Evolutionary conservation across 1,140 invertebrate genomes (phyloP).

Genomic region (Brachionus rotundiformis): DNA sequence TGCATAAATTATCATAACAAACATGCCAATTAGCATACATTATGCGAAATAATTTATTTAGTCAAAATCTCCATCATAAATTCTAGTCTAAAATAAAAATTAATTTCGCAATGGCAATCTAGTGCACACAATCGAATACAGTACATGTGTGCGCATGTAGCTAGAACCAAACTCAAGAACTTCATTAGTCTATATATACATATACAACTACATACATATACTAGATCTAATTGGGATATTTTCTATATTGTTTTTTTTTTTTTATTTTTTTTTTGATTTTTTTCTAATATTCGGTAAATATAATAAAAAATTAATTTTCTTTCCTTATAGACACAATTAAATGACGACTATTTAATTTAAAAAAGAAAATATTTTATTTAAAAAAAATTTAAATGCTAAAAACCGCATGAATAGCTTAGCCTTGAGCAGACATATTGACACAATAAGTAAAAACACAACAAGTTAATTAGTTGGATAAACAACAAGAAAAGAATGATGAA

Average conservation of each 20-base stretch:
- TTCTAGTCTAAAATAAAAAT: background rate
- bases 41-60: background rate
- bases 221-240: background rate
- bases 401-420: background rate
- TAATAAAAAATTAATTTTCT: background rate
- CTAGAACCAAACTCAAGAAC: background rate
- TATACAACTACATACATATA: background rate
- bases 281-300: background rate
- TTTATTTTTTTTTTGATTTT: background rate
- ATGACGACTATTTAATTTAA: background rate
- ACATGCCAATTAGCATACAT: background rate
- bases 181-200: background rate
- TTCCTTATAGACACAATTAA: background rate
- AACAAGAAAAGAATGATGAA: slow-evolving; percentile 16
- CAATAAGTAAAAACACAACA: background rate
- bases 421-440: background rate
- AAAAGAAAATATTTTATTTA: background rate
- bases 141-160: background rate
- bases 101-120: slow-evolving; percentile 5
- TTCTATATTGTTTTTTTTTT: background rate
- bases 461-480: too few relatives aligned
- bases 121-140: background rate
- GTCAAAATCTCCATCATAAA: slow-evolving; percentile 11
- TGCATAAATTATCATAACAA: background rate
- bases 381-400: background rate